These are phyloP conservation scores for Chelmon rostratus DNA, from an alignment of 2,797 vertebrate genomes.

Conservation along the genomic window DNA sequence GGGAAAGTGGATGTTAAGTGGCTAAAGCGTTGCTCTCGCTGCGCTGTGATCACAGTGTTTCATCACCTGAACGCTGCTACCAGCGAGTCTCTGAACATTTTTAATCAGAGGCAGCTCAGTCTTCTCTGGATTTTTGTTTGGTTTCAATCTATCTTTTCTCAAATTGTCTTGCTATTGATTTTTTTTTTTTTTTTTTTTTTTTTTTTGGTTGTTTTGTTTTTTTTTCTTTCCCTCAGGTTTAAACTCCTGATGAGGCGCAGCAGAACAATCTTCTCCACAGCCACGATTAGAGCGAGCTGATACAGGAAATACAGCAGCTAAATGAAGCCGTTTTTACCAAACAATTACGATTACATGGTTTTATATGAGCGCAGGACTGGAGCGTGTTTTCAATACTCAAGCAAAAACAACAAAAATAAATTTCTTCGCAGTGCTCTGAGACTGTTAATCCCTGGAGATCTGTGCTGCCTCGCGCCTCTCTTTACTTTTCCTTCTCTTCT, in stretches of 20 bases:
- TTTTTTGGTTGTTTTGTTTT: not conserved
- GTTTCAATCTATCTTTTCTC: not conserved
- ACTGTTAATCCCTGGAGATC: not conserved
- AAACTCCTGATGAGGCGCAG: conserved; percentile 10
- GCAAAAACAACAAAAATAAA: not conserved
- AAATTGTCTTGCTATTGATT: conserved; percentile 37
- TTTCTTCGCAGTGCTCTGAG: not conserved
- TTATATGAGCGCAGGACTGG: not conserved
- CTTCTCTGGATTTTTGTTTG: conserved; percentile 1
- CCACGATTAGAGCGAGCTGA: conserved; percentile 13
- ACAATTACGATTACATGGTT: conserved; percentile 7
- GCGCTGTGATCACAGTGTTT: not conserved
- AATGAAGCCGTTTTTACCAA: not conserved
- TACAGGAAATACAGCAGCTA: not conserved
- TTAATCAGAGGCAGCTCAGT: conserved; percentile 1
- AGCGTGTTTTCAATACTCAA: not conserved
- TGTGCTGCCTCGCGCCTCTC: not conserved
- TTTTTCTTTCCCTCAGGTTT: not conserved
- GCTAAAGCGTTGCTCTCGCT: not conserved
- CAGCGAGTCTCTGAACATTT: not conserved
- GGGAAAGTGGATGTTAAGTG: not conserved
- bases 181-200: not conserved
- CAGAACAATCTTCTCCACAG: not conserved
- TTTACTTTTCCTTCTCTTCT: not conserved
- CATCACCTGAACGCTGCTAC: not conserved